A percentile compares a stretch with the other conserved stretches of the same genome.
Evolutionary conservation across 2,797 vertebrate genomes (phyloP).

Genomic region (Hippopotamyrus pictus): DNA sequence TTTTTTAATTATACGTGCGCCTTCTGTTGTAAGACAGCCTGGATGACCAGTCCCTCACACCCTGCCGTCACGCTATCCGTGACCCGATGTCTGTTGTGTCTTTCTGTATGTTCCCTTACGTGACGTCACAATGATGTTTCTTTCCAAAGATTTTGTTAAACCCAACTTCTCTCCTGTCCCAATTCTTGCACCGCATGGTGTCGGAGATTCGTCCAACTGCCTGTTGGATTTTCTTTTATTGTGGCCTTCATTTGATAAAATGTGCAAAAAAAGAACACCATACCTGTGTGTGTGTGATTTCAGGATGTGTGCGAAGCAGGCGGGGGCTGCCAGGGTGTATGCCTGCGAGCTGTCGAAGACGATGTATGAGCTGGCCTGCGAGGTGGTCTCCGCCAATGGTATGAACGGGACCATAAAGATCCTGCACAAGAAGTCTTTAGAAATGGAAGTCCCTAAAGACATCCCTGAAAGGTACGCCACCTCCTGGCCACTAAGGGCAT

Average conservation of each 20-base stretch:
- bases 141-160: not conserved
- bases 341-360: constrained; percentile 95
- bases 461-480: constrained; percentile 75
- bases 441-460: constrained; percentile 84
- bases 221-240: not conserved
- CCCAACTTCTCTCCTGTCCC: not conserved
- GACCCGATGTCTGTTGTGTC: not conserved
- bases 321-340: constrained; percentile 78
- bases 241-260: not conserved
- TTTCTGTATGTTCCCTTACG: not conserved
- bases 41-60: not conserved
- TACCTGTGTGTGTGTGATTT: not conserved
- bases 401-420: constrained; percentile 80
- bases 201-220: not conserved
- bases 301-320: constrained; percentile 93
- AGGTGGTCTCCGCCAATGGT: constrained; percentile 80
- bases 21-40: not conserved
- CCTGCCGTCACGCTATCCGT: not conserved
- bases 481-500: not conserved
- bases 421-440: constrained; percentile 87
- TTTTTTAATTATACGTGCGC: not conserved
- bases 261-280: not conserved
- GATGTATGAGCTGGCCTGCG: constrained; percentile 87
- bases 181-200: not conserved
- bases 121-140: not conserved